Evolutionary conservation across 2,797 vertebrate genomes (phyloP), one percentile per base, ranked within the genome.

Genomic region (Prunella strophiata): DNA sequence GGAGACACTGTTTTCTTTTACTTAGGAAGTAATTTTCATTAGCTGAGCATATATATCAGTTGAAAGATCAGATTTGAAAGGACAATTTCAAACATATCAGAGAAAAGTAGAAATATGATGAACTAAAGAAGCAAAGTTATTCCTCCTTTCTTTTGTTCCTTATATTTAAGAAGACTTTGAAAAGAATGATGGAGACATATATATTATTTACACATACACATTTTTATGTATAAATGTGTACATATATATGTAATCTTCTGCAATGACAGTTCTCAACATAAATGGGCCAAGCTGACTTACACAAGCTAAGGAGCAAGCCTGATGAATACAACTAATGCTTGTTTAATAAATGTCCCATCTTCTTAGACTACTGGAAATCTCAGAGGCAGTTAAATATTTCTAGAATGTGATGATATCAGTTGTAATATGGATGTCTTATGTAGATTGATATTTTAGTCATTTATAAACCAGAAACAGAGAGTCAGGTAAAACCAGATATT

Each of bases 1-100:
- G 27, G 25, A 83, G 11, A 9, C 75, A 74, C 47, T 91, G 63
- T 89, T 94, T 94, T 88, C 59, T 88, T 95, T 77, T 74, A 51
- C 29, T 73, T 88, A 77, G 72, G 78, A 93, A 92, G 40, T 68
- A 3, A 67, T 83, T 94, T 87, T 92, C 54, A 57, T 88, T 78
- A 77, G 19, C 23, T 74, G 63, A 85, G 23, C 30, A 45, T 72
- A 67, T 32, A 32, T 43, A 77, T 54, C 50, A 62, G 40, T 51
- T 91, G 62, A 89, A 82, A 87, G 57, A 85, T 77, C 57, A 83
- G 22, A 45, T 87, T 72, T 80, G 61, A 93, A 83, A 80, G 32
- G 80, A 71, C 7, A 81, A 32, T 88, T 91, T 77, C 43, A 72
- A 85, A 72, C 26, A 51, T 42, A 55, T 9, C 9, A 50, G 32